Percentiles rank a stretch among this genome's conserved stretches.
phyloP scores from a whole-genome alignment of 2,888 invertebrate genomes.

The Ctenicera cuprea region DNA sequence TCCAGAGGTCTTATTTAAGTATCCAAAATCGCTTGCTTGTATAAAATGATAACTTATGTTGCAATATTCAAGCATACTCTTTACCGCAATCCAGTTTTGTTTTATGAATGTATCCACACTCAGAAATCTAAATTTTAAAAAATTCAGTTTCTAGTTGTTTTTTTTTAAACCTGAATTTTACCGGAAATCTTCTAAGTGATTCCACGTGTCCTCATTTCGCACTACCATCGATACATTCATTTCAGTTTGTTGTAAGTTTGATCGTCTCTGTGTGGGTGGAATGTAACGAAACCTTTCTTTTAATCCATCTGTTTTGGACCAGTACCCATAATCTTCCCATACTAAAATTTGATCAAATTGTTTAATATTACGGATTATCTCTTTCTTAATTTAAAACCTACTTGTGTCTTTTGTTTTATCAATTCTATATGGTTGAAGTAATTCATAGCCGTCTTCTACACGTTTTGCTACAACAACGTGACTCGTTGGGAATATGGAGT shows the following conservation, averaged over 20 bases:
- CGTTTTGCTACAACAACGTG: slow-evolving; percentile 15
- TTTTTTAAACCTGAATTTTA: background rate
- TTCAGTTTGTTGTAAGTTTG: background rate
- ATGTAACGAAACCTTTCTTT: background rate
- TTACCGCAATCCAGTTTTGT: slow-evolving; percentile 17
- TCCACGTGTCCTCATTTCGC: slow-evolving; percentile 3
- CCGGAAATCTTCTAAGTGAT: slow-evolving; percentile 27
- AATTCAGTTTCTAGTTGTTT: too few relatives aligned
- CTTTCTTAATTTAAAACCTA: background rate
- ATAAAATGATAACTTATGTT: slow-evolving; percentile 10
- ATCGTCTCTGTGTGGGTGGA: background rate
- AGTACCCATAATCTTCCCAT: slow-evolving; percentile 24
- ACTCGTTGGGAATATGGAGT: slow-evolving; percentile 16
- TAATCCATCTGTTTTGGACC: background rate
- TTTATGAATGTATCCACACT: slow-evolving; percentile 15
- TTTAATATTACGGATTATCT: too few relatives aligned
- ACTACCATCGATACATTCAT: slow-evolving; percentile 14
- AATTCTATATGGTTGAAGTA: slow-evolving; percentile 18
- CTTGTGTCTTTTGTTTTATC: slow-evolving; percentile 21
- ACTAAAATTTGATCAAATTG: slow-evolving; percentile 10
- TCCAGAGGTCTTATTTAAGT: slow-evolving; percentile 9
- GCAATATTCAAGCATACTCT: slow-evolving; percentile 17
- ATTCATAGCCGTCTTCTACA: background rate
- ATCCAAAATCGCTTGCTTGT: slow-evolving; percentile 2
- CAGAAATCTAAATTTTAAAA: background rate